Evolutionary conservation across 2,797 vertebrate genomes (phyloP), one percentile per base, ranked within the genome.

Genomic region (Centropyge bicolor): DNA sequence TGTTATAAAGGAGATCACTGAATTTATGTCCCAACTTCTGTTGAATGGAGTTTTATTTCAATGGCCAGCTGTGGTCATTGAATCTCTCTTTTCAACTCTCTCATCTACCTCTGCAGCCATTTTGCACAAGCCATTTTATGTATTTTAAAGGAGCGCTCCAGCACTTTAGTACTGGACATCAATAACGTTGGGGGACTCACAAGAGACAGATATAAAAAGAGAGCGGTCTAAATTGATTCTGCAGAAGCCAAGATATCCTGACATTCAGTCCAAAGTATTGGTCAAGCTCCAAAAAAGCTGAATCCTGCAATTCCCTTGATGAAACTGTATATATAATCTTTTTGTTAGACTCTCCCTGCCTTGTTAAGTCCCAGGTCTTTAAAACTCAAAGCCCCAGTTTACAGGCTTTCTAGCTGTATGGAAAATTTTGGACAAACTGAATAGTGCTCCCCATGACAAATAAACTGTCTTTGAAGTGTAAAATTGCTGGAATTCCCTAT

Each of bases 111-210:
- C 74, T 81, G 60, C 61, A 73, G 60, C 68, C 56, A 80, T 80
- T 45, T 65, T 62, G 35, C 55, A 13, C 61, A 35, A 70, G 54
- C 40, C 60, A 60, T 74, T 81, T 76, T 69, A 75, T 76, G 41
- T 76, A 66, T 76, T 82, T 85, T 80, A 76, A 81, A 76, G 40
- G 41, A 71, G 43, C 36, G 13, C 66, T 63, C 36, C 41, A 82
- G 45, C 60, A 75, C 64, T 77, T 75, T 59, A 75, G 41, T 55
- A 51, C 61, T 75, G 61, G 66, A 63, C 71, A 41, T 74, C 67
- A 43, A 82, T 63, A 87, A 80, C 70, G 61, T 43, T 55, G 11
- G 52, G 43, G n/a, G 64, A 54, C 66, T 69, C 71, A 74, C 64
- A 82, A 40, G 67, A 68, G 61, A 66, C 43, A 64, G 31, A 74